Evolutionary conservation across 2,113 vertebrate genomes (phyloP).

Genomic region (Xenopus tropicalis): UCB_Xtro_10.0 CM004449.2:21073001-21073500

Average conservation of each 20-base stretch:
- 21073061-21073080: no score
- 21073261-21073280: no score
- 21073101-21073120: neutral
- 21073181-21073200: no score
- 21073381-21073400: constrained; percentile 9
- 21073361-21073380: neutral
- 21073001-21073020: no score
- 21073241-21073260: no score
- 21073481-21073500: neutral
- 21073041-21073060: no score
- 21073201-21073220: no score
- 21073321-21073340: neutral
- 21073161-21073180: no score
- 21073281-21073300: no score
- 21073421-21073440: constrained; percentile 8
- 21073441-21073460: constrained; percentile 13
- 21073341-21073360: neutral
- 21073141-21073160: fast-evolving
- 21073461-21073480: neutral
- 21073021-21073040: no score
- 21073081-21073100: fast-evolving
- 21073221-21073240: no score
- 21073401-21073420: neutral
- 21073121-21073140: neutral
- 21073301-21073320: no score